Conservation (phyloP, 2,797 vertebrate species). For the Sternarchorhynchus goeldii region DNA sequence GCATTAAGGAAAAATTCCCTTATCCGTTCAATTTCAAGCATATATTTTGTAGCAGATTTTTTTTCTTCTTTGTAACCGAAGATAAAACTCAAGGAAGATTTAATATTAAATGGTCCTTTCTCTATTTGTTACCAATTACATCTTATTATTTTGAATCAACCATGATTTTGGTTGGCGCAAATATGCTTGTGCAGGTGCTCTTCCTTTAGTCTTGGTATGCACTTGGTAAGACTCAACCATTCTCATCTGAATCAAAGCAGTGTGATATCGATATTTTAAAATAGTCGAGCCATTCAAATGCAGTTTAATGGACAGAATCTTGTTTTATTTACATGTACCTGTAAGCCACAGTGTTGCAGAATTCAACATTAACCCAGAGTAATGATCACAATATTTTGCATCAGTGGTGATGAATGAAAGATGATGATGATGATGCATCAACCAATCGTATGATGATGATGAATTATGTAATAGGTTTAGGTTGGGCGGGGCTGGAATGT, state of each 20-base stretch:
- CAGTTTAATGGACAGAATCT: not conserved
- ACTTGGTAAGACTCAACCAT: not conserved
- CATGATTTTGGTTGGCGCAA: not conserved
- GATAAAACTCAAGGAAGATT: not conserved
- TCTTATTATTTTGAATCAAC: conserved; percentile 2
- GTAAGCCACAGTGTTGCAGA: conserved; percentile 13
- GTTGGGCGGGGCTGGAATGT: conserved; percentile 49
- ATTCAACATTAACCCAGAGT: not conserved
- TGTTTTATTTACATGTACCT: not conserved
- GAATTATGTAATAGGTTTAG: not conserved
- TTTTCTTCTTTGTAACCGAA: not conserved
- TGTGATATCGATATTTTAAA: conserved; percentile 3
- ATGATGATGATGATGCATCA: not conserved
- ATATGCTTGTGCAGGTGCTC: not conserved
- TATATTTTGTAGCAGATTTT: conserved; percentile 7
- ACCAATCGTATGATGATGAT: not conserved
- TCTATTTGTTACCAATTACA: not conserved
- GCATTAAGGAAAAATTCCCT: not conserved
- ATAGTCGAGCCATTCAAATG: not conserved
- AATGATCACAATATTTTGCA: not conserved
- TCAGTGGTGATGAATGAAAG: not conserved
- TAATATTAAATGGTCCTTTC: not conserved
- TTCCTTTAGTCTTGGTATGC: not conserved
- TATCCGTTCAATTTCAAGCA: not conserved
- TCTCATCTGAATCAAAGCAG: not conserved